phyloP scores from a whole-genome alignment of 2,888 invertebrate genomes.

The Eupeodes luniger region DNA sequence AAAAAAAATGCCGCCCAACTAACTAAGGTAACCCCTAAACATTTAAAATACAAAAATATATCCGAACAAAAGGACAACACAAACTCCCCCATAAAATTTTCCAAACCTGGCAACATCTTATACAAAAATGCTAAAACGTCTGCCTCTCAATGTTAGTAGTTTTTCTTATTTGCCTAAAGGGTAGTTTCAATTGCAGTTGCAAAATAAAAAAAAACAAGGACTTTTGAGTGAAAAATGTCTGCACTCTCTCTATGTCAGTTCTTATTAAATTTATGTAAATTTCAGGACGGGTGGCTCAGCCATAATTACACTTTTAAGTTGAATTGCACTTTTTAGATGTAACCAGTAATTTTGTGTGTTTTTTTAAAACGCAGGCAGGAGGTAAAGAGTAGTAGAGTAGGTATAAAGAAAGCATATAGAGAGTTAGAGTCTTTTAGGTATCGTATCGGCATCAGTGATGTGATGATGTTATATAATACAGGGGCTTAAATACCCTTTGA shows the following conservation, averaged over 20 bases:
- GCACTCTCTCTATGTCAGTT: conserved; percentile 28
- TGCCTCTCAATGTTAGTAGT: conserved; percentile 5
- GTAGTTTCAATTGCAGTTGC: conserved; percentile 25
- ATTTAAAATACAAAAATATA: too few relatives aligned
- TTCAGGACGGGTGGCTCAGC: conserved; percentile 41
- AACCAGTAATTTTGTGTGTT: conserved; percentile 67
- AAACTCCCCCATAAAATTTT: not conserved
- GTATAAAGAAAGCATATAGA: not conserved
- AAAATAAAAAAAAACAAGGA: conserved; percentile 5
- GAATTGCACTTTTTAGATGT: conserved; percentile 74
- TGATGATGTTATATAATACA: not conserved
- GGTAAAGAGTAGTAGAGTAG: not conserved
- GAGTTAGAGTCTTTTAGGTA: not conserved
- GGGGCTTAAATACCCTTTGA: conserved; percentile 54
- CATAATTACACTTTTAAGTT: conserved; percentile 73
- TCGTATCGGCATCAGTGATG: not conserved
- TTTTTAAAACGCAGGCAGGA: not conserved
- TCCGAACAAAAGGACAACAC: too few relatives aligned
- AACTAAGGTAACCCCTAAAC: too few relatives aligned
- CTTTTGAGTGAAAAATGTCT: conserved; percentile 43
- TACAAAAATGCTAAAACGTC: not conserved
- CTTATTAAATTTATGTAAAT: conserved; percentile 63
- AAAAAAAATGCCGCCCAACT: too few relatives aligned
- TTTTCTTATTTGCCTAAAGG: conserved; percentile 8
- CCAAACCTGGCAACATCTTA: conserved; percentile 15